Evolutionary conservation across 1,140 invertebrate genomes (phyloP).

Genomic region (Hylaeus anthracinus): DNA sequence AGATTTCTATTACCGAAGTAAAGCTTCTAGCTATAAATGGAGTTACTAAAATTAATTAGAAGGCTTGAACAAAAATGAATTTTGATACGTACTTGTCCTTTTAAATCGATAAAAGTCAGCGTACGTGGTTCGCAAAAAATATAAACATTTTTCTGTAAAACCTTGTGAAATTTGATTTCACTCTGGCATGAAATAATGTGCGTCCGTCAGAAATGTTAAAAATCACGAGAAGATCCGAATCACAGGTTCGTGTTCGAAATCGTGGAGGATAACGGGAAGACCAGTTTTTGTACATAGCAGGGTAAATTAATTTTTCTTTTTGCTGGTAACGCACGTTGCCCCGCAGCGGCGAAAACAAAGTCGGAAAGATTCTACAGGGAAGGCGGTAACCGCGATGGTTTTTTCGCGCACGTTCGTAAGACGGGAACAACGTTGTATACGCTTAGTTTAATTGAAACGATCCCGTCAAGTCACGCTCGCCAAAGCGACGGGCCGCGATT

Average conservation of each 20-base stretch:
- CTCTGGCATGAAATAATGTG: not conserved
- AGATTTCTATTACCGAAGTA: too few species aligned
- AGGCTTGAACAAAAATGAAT: too few species aligned
- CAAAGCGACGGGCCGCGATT: slow-evolving; percentile 49
- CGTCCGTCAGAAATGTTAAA: too few species aligned
- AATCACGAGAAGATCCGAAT: not conserved
- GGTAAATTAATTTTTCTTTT: not conserved
- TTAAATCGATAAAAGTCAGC: too few species aligned
- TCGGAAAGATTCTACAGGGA: not conserved
- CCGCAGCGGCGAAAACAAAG: not conserved
- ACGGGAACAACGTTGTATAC: slow-evolving; percentile 31
- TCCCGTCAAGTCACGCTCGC: slow-evolving; percentile 61
- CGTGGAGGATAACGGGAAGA: not conserved
- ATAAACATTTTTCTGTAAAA: too few species aligned
- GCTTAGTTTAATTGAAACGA: slow-evolving; percentile 61
- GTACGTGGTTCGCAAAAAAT: too few species aligned
- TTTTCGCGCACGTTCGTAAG: slow-evolving; percentile 17
- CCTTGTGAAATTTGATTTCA: not conserved
- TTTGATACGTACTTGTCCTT: too few species aligned
- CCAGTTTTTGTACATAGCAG: not conserved
- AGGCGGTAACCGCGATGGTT: not conserved
- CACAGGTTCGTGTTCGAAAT: too few species aligned
- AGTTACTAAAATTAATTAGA: too few species aligned
- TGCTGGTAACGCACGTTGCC: not conserved
- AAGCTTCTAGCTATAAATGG: too few species aligned